These are phyloP conservation scores for Gopherus evgoodei DNA, from an alignment of 2,113 vertebrate species.

Conservation along the genomic window DNA sequence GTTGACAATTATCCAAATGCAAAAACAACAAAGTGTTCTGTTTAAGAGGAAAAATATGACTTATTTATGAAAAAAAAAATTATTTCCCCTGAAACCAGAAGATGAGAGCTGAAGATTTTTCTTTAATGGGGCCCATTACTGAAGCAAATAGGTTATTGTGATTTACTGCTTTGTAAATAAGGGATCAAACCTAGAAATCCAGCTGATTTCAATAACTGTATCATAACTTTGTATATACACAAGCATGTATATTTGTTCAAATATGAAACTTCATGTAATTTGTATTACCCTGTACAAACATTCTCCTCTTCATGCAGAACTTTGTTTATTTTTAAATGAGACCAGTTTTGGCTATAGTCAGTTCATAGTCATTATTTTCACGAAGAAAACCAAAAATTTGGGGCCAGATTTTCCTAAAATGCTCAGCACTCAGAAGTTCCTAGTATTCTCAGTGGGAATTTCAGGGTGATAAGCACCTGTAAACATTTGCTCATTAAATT, in stretches of 20 bases:
- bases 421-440: neutral
- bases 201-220: neutral
- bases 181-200: neutral
- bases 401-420: neutral
- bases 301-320: neutral
- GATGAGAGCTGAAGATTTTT: slow-evolving; percentile 1
- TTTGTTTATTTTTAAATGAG: neutral
- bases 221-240: neutral
- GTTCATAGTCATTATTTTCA: neutral
- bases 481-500: fast-evolving
- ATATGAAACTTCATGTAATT: neutral
- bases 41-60: slow-evolving; percentile 50
- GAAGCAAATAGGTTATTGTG: neutral
- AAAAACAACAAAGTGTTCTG: slow-evolving; percentile 54
- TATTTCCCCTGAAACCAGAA: slow-evolving; percentile 32
- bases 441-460: neutral
- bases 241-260: neutral
- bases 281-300: neutral
- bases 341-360: neutral
- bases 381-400: neutral
- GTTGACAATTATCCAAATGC: slow-evolving; percentile 64
- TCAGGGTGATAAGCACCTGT: neutral
- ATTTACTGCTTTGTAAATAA: neutral
- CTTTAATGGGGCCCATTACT: neutral
- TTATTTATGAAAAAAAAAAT: neutral